Percentiles rank a stretch among this genome's conserved stretches.
Evolutionary conservation across 2,797 vertebrate species (phyloP).

Genomic region (Pyrocephalus nanus): DNA sequence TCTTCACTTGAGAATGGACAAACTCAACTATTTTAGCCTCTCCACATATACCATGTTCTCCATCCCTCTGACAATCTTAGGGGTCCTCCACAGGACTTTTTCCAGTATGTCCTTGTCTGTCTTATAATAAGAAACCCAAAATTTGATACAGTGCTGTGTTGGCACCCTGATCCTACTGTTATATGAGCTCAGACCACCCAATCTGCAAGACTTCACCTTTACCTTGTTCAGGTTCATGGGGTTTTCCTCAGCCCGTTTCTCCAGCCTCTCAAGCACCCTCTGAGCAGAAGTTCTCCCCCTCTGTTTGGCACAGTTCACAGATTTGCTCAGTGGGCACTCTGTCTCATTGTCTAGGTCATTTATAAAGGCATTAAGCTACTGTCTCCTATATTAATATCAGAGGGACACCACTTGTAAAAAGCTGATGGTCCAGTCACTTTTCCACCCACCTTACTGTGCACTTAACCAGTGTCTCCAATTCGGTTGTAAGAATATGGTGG

Average conservation of each 20-base stretch:
- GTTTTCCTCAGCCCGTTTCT: background rate
- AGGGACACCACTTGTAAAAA: background rate
- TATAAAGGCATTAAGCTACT: background rate
- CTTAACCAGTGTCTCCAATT: background rate
- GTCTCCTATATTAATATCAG: background rate
- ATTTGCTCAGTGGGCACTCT: background rate
- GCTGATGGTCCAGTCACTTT: background rate
- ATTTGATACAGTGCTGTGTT: background rate
- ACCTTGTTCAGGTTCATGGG: background rate
- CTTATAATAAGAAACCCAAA: background rate
- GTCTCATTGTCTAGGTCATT: background rate
- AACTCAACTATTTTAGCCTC: background rate
- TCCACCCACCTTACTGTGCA: background rate
- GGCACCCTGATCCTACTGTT: background rate
- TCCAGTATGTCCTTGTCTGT: background rate
- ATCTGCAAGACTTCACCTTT: background rate
- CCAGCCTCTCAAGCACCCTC: background rate
- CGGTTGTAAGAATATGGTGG: background rate
- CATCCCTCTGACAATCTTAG: background rate
- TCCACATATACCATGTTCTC: accelerated
- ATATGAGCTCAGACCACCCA: background rate
- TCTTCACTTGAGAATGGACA: background rate
- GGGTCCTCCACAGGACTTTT: background rate
- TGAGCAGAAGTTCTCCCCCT: background rate
- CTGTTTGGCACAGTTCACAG: background rate